Evolutionary conservation across 1,140 invertebrate genomes (phyloP).

Genomic region (Drosophila rufa): DNA sequence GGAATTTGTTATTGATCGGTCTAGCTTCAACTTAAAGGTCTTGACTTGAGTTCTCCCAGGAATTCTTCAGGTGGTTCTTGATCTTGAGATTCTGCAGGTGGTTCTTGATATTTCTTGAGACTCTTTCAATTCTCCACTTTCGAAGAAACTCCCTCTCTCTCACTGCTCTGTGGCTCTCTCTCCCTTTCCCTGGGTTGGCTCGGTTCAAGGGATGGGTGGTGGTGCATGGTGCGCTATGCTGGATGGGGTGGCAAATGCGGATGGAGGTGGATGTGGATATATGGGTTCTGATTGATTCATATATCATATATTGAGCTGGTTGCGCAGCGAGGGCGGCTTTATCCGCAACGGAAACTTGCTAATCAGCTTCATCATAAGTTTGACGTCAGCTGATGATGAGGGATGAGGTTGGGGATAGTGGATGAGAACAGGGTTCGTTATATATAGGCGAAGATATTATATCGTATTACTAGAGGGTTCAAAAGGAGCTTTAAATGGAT

Average conservation of each 20-base stretch:
- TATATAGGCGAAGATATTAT: background rate
- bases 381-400: slow-evolving; percentile 21
- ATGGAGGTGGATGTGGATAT: background rate
- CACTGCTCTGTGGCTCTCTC: slow-evolving; percentile 6
- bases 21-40: background rate
- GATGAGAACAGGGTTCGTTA: background rate
- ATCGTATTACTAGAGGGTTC: background rate
- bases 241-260: slow-evolving; percentile 1
- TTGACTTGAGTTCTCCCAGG: background rate
- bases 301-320: slow-evolving; percentile 7
- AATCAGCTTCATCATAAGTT: background rate
- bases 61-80: background rate
- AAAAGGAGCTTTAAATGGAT: background rate
- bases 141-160: slow-evolving; percentile 2
- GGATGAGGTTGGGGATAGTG: slow-evolving; percentile 7
- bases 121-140: background rate
- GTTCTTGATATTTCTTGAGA: background rate
- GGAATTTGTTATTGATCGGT: slow-evolving; percentile 1
- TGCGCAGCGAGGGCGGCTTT: slow-evolving; percentile 10
- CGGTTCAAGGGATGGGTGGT: background rate
- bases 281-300: background rate
- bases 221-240: slow-evolving; percentile 8
- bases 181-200: slow-evolving; percentile 29
- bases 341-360: slow-evolving; percentile 5
- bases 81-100: background rate